A percentile compares a stretch with the other conserved stretches of the same genome.
phyloP scores from a whole-genome alignment of 2,888 invertebrate genomes.

The Synanthedon tipuliformis region DNA sequence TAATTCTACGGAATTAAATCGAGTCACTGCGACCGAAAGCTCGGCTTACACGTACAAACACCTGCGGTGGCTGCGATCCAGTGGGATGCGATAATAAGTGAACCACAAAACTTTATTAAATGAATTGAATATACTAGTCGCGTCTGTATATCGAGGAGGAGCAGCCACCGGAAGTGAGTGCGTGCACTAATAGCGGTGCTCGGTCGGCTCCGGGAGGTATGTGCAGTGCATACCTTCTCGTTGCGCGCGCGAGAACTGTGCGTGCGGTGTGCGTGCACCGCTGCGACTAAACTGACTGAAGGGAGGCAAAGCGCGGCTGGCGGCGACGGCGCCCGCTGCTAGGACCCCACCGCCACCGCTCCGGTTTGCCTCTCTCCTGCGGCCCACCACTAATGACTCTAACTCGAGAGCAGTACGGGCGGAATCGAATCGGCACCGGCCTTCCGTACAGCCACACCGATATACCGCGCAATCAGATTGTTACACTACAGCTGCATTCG shows the following conservation, averaged over 20 bases:
- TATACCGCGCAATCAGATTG: slow-evolving; percentile 3
- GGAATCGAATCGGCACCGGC: slow-evolving; percentile 61
- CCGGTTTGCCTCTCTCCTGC: slow-evolving; percentile 49
- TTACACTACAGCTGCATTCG: not conserved
- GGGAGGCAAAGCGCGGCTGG: slow-evolving; percentile 43
- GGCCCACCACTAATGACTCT: slow-evolving; percentile 55
- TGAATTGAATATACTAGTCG: slow-evolving; percentile 4
- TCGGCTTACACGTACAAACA: slow-evolving; percentile 11
- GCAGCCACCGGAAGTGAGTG: slow-evolving; percentile 60
- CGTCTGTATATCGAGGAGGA: not conserved
- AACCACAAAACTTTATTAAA: slow-evolving; percentile 1
- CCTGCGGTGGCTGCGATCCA: slow-evolving; percentile 23
- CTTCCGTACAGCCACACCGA: slow-evolving; percentile 36
- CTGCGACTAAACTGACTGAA: slow-evolving; percentile 57
- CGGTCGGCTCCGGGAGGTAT: slow-evolving; percentile 18
- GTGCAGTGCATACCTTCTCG: slow-evolving; percentile 59
- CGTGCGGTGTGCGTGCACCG: slow-evolving; percentile 71
- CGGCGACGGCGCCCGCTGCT: slow-evolving; percentile 23
- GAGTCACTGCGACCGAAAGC: slow-evolving; percentile 4
- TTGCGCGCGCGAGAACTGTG: slow-evolving; percentile 66
- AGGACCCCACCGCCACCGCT: slow-evolving; percentile 20
- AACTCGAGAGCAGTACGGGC: slow-evolving; percentile 55
- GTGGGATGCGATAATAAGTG: slow-evolving; percentile 4
- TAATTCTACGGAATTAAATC: not conserved
- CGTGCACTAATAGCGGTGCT: slow-evolving; percentile 22